A percentile compares a stretch with the other conserved stretches of the same genome.
phyloP scores from a whole-genome alignment of 2,888 invertebrate species.

The Hypomecis punctinalis region DNA sequence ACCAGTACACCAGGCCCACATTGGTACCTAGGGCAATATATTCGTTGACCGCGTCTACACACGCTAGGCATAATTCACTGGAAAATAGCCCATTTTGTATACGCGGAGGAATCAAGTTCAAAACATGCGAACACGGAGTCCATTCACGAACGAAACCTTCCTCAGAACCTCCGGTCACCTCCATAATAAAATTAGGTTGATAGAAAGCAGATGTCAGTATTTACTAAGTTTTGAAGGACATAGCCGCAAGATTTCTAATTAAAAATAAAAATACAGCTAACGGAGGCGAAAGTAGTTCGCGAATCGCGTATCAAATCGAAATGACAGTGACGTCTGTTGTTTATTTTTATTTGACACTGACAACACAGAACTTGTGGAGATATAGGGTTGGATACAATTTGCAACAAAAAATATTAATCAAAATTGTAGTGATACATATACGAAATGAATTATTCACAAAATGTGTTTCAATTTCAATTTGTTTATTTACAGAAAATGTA shows the following conservation, averaged over 20 bases:
- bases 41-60: constrained; percentile 92
- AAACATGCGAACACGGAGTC: constrained; percentile 90
- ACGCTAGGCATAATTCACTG: constrained; percentile 90
- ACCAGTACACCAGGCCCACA: constrained; percentile 94
- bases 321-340: background rate
- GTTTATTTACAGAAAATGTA: too few species aligned
- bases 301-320: background rate
- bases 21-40: constrained; percentile 95
- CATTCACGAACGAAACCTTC: constrained; percentile 89
- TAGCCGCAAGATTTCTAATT: constrained; percentile 41
- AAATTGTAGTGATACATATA: too few species aligned
- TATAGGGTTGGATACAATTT: too few species aligned
- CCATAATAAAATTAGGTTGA: constrained; percentile 57
- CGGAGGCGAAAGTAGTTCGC: constrained; percentile 39
- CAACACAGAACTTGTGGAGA: too few species aligned
- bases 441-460: too few species aligned
- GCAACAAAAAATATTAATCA: too few species aligned
- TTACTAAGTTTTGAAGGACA: constrained; percentile 30
- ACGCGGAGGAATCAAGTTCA: constrained; percentile 90
- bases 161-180: constrained; percentile 74
- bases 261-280: constrained; percentile 39
- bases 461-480: too few species aligned
- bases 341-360: constrained; percentile 11
- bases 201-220: constrained; percentile 11
- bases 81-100: constrained; percentile 91